A percentile compares a stretch with the other conserved stretches of the same genome.
These are phyloP conservation scores for Ceratina japonica DNA, from an alignment of 1,140 invertebrate species.

Conservation along the genomic window DNA sequence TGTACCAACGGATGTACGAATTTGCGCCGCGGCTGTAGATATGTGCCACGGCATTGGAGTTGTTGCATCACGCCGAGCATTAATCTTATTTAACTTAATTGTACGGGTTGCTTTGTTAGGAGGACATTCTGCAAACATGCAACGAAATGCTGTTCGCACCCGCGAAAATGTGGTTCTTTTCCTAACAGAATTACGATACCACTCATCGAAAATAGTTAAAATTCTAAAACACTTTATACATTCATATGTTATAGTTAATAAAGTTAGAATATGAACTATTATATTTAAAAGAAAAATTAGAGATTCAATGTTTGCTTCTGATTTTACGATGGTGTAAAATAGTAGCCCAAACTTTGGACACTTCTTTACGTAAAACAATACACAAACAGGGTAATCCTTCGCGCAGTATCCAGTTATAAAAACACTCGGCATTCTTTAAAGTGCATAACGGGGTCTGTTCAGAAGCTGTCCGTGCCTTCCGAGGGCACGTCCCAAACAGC, in stretches of 20 bases:
- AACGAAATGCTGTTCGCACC: constrained; percentile 27
- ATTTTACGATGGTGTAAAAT: neutral
- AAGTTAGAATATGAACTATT: no score
- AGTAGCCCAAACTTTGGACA: neutral
- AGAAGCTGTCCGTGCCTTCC: neutral
- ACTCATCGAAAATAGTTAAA: no score
- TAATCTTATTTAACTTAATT: constrained; percentile 53
- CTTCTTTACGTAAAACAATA: neutral
- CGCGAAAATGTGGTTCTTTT: neutral
- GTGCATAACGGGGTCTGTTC: constrained; percentile 19
- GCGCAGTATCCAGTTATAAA: neutral
- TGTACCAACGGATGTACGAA: constrained; percentile 25
- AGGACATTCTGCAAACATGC: constrained; percentile 5
- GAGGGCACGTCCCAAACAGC: constrained; percentile 42
- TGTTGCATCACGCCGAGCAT: constrained; percentile 38
- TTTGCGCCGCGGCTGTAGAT: constrained; percentile 15
- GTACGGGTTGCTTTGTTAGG: constrained; percentile 35
- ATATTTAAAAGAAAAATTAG: no score
- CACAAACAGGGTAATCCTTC: neutral
- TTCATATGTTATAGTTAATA: no score
- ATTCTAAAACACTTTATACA: neutral
- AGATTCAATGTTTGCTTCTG: neutral
- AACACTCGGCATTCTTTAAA: neutral
- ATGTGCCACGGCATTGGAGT: constrained; percentile 33
- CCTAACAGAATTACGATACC: no score